phyloP scores from a whole-genome alignment of 2,888 invertebrate species.

The Pinctada fucata region DNA sequence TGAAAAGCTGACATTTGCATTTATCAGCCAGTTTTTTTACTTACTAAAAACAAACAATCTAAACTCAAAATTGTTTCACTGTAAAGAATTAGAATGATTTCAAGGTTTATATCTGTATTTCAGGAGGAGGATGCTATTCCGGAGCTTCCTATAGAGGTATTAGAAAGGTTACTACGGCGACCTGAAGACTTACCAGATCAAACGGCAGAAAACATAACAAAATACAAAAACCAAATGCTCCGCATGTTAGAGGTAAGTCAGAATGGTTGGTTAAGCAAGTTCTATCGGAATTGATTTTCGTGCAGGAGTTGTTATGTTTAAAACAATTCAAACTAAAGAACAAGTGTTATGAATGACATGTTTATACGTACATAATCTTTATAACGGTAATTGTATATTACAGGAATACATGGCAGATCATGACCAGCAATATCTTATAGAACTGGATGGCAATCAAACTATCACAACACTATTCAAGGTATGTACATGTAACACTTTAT shows the following conservation, averaged over 20 bases:
- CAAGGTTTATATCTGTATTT: background rate
- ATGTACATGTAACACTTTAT: constrained; percentile 24
- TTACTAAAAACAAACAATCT: too few species aligned
- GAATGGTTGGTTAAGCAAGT: too few species aligned
- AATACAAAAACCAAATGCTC: constrained; percentile 73
- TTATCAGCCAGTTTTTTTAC: too few species aligned
- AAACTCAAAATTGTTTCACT: too few species aligned
- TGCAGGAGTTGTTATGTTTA: too few species aligned
- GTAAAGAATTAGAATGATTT: too few species aligned
- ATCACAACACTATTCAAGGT: constrained; percentile 70
- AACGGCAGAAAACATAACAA: constrained; percentile 67
- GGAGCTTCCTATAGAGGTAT: constrained; percentile 69
- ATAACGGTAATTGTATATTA: constrained; percentile 16
- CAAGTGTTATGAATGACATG: too few species aligned
- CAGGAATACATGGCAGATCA: constrained; percentile 77
- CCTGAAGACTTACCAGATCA: constrained; percentile 74
- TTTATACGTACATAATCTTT: too few species aligned
- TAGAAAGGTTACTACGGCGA: constrained; percentile 70
- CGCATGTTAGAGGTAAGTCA: constrained; percentile 71
- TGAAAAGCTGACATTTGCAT: too few species aligned
- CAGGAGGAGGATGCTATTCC: constrained; percentile 62
- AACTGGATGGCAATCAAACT: constrained; percentile 75
- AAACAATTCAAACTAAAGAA: too few species aligned
- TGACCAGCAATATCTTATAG: constrained; percentile 75
- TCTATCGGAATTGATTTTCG: too few species aligned